Conservation (phyloP, 1,140 invertebrate genomes). For the Nixonia krombeini region DNA sequence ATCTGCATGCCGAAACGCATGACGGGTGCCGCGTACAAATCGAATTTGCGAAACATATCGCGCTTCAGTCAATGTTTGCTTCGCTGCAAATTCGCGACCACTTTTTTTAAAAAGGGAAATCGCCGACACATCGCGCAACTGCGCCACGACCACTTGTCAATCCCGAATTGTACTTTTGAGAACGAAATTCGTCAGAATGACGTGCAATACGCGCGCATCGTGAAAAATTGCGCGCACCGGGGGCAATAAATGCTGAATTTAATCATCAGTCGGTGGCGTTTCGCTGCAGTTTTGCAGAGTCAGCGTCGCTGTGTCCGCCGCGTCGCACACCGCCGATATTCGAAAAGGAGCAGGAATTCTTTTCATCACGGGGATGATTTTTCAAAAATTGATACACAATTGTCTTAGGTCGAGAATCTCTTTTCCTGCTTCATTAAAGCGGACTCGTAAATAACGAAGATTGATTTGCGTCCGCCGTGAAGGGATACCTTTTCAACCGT, state of each 20-base stretch:
- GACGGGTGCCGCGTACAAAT: conserved; percentile 35
- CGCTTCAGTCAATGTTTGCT: conserved; percentile 45
- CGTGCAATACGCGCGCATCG: conserved; percentile 8
- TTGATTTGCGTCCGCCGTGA: too few relatives aligned
- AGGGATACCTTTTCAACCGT: too few relatives aligned
- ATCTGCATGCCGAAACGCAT: conserved; percentile 39
- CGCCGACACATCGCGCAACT: conserved; percentile 20
- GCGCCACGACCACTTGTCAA: conserved; percentile 27
- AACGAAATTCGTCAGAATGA: conserved; percentile 34
- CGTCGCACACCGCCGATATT: too few relatives aligned
- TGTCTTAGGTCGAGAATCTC: too few relatives aligned
- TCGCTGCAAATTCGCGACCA: conserved; percentile 34
- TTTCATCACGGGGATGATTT: too few relatives aligned
- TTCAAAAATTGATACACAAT: too few relatives aligned
- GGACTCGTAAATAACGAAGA: too few relatives aligned
- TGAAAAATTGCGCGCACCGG: conserved; percentile 11
- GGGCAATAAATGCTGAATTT: not conserved
- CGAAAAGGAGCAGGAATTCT: too few relatives aligned
- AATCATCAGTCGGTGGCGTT: too few relatives aligned
- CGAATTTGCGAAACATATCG: conserved; percentile 43
- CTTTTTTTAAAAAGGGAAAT: conserved; percentile 37
- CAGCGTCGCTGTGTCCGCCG: too few relatives aligned
- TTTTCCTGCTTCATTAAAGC: too few relatives aligned
- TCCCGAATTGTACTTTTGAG: conserved; percentile 17
- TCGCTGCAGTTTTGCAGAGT: too few relatives aligned